phyloP scores from a whole-genome alignment of 2,113 vertebrate species.

The Dinomys branickii region DNA sequence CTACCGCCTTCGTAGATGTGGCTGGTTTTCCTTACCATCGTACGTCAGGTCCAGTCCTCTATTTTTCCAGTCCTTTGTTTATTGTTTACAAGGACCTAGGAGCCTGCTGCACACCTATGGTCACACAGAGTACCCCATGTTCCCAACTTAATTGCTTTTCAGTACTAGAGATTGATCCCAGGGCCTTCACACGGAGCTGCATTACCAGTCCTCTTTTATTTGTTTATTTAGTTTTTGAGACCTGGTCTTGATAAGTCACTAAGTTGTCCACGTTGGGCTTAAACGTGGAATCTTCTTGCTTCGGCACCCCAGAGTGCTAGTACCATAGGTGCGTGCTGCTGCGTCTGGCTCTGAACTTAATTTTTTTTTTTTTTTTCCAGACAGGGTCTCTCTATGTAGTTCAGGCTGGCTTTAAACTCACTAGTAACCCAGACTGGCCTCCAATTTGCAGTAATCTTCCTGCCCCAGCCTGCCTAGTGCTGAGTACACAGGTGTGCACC shows the following conservation, averaged over 20 bases:
- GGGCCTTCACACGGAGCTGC: not conserved
- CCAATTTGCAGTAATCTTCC: not conserved
- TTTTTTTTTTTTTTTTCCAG: too few species aligned
- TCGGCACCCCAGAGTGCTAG: not conserved
- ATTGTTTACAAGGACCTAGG: not conserved
- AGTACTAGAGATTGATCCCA: not conserved
- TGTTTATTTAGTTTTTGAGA: not conserved
- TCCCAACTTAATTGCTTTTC: not conserved
- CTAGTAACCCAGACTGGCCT: too few species aligned
- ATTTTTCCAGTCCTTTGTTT: not conserved
- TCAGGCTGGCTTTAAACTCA: not conserved
- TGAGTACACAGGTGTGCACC: not conserved
- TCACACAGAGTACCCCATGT: not conserved
- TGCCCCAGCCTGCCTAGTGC: not conserved
- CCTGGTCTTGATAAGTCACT: not conserved
- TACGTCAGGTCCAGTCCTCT: not conserved
- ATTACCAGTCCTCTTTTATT: not conserved
- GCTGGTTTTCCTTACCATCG: not conserved
- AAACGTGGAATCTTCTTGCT: not conserved
- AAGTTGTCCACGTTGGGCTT: not conserved
- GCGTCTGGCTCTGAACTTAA: not conserved
- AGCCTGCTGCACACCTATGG: not conserved
- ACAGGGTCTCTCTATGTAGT: not conserved
- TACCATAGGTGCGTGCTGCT: not conserved
- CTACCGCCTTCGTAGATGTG: not conserved